Percentiles rank a stretch among this genome's conserved stretches.
Evolutionary conservation across 2,797 vertebrate species (phyloP).

Genomic region (Lycodopsis pacificus): DNA sequence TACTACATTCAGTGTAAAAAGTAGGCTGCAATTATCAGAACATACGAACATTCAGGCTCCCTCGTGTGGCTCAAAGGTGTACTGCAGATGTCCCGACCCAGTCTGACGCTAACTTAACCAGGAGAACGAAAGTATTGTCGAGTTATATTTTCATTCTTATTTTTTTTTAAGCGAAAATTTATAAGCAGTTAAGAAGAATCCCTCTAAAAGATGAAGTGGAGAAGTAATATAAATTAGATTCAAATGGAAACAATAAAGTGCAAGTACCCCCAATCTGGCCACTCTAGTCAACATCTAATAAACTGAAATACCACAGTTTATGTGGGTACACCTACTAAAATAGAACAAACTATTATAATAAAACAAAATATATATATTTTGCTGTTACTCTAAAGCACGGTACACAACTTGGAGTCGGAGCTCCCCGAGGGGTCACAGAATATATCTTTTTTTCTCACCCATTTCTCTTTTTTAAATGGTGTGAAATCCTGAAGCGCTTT

Average conservation of each 20-base stretch:
- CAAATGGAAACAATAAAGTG: not conserved
- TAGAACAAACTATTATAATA: no score
- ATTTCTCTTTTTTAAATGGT: slow-evolving; percentile 2
- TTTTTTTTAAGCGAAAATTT: not conserved
- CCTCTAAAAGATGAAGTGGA: not conserved
- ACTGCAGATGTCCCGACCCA: not conserved
- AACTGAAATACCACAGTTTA: not conserved
- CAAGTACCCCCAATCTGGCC: not conserved
- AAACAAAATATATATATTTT: no score
- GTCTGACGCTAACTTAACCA: no score
- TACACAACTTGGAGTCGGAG: not conserved
- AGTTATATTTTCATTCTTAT: not conserved
- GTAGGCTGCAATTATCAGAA: not conserved
- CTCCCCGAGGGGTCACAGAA: not conserved
- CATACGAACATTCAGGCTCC: not conserved
- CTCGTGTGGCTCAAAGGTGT: not conserved
- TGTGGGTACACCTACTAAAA: not conserved
- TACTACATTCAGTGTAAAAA: not conserved
- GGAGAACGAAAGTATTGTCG: not conserved
- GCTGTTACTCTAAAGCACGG: not conserved
- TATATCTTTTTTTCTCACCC: not conserved
- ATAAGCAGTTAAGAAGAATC: not conserved
- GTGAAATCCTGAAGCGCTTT: slow-evolving; percentile 12
- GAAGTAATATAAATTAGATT: not conserved
- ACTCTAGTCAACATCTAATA: not conserved